Evolutionary conservation across 2,888 invertebrate genomes (phyloP).

Genomic region (Callyntrura sp.): DNA sequence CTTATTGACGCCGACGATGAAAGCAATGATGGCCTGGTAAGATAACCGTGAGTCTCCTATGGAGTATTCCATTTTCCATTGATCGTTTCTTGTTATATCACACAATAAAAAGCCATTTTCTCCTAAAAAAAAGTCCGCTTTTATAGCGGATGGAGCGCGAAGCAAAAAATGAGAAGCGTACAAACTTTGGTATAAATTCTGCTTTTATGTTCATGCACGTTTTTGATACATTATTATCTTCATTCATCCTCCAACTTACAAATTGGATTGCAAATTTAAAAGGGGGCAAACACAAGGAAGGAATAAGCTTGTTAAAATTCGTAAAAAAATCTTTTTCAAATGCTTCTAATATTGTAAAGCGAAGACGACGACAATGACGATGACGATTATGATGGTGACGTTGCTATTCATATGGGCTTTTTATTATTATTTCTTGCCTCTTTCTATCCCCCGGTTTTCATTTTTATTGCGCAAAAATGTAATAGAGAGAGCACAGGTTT

Average conservation of each 20-base stretch:
- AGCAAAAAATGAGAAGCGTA: slow-evolving; percentile 10
- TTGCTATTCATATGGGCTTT: slow-evolving; percentile 35
- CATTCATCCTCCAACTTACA: slow-evolving; percentile 1
- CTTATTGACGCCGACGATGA: slow-evolving; percentile 2
- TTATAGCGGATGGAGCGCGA: neutral
- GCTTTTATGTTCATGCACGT: neutral
- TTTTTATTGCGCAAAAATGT: slow-evolving; percentile 40
- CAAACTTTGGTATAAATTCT: neutral
- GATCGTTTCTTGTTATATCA: slow-evolving; percentile 17
- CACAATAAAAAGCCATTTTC: slow-evolving; percentile 42
- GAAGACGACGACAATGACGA: slow-evolving; percentile 8
- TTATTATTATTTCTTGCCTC: slow-evolving; percentile 45
- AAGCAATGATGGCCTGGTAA: neutral
- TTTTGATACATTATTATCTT: neutral
- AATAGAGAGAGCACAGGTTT: slow-evolving; percentile 48
- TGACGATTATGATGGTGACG: slow-evolving; percentile 33
- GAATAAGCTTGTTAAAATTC: slow-evolving; percentile 46
- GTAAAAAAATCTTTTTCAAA: slow-evolving; percentile 41
- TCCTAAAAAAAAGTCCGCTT: neutral
- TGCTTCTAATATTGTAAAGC: slow-evolving; percentile 1
- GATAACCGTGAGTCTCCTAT: neutral
- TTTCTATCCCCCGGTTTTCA: neutral
- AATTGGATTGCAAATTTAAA: slow-evolving; percentile 46
- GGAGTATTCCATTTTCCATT: slow-evolving; percentile 1
- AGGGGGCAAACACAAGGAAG: neutral